Evolutionary conservation across 2,888 invertebrate species (phyloP), one percentile per base, ranked within the genome.

Genomic region (Doris montereyensis): DNA sequence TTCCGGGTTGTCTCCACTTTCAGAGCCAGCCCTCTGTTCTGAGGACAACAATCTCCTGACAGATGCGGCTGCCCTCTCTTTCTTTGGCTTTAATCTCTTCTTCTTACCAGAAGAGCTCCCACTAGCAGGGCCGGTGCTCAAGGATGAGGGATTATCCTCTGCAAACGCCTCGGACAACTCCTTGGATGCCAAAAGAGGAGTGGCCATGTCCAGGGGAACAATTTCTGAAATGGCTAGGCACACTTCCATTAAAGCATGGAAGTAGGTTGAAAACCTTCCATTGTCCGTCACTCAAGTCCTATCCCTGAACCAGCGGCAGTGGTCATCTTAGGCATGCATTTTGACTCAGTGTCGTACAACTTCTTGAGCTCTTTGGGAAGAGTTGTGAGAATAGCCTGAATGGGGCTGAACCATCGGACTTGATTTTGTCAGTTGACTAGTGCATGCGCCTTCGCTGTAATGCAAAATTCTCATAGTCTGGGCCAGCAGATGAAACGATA

Each of bases 191-290:
- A n/a, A n/a, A n/a, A n/a, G n/a, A n/a, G n/a, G n/a, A n/a, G 35
- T 67, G 3, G 79, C 57, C 2, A 74, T 60, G 24, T 82, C 80
- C 62, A 76, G 77, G 30, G 82, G 81, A 10, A 82, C 62, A 1
- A 82, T 85, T 77, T 90, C 90, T 10, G 88, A 87, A 26, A 89
- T 85, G 17, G 91, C 88, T 35, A 91, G 83, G 65, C 87, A 88
- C 4, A 88, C 86, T 76, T 91, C 91, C 85, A 90, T 83, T 32
- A 90, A 77, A 10, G 89, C 83, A 67, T 90, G 90, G 81, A 91
- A 88, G 80, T 91, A 91, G 8, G 89, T 88, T 21, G 91, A 89
- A 80, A 89, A 90, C n/a, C 88, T 81, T 2, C 89, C 88, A 28
- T 85, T 84, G 78, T 90, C 89, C 21, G 86, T 84, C 10, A 87